Base-by-base conservation (phyloP, 2,888 invertebrate species). In the Mellilla xanthometata region DNA sequence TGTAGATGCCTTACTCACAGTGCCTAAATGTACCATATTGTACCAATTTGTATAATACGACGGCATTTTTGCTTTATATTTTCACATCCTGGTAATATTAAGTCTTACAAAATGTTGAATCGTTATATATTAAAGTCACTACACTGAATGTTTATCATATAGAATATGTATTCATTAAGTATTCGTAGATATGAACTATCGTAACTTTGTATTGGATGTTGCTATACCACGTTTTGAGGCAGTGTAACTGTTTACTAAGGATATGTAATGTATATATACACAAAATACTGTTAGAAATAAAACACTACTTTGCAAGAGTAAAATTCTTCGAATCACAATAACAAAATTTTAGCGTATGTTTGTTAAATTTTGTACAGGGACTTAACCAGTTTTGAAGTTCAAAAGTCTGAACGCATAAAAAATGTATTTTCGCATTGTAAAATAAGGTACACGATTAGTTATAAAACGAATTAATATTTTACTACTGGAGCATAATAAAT, bases 1-100 rank as follows among this genome's bases (percentile, higher is more conserved):
- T 94, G 94, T 94, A 94, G 94, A 90, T 94, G 94, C 94, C 94
- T 94, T 94, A 94, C 92, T 93, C 93, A 93, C 94, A 94, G 94
- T 94, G 94, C 94, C 94, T 94, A 91, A 79, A 77, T 86, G 75
- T 87, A 87, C 84, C 84, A 82, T 81, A 80, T 81, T 83, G 72
- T 86, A 86, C 76, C 82, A 86, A 83, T 84, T 86, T 88, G 81
- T 87, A 86, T 71, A 68, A 65, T 73, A 79, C 74, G 68, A 73
- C 80, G 79, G 77, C 69, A 76, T 81, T 75, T 75, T 77, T 81
- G 80, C 81, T 81, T 84, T 74, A 52, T 52, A 52, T 74, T 73
- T 74, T 81, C 85, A 79, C 80, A 77, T 72, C 78, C 81, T 72
- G 71, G 69, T 81, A 81, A 74, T 68, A 66, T 65, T 80, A 81